A percentile compares a stretch with the other conserved stretches of the same genome.
phyloP scores from a whole-genome alignment of 1,140 invertebrate species.

The Drosophila subobscura region DNA sequence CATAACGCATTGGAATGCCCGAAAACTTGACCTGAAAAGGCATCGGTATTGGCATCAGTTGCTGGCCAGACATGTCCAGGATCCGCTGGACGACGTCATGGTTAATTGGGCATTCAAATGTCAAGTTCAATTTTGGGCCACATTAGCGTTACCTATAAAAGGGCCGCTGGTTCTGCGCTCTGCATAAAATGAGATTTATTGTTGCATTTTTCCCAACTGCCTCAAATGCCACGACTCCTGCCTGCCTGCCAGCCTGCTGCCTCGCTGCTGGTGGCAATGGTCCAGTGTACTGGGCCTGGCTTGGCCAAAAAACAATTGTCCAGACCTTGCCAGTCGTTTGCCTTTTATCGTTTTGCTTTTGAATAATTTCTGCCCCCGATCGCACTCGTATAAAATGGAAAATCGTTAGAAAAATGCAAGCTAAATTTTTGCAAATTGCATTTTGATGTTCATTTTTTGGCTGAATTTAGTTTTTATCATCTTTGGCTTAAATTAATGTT shows the following conservation, averaged over 20 bases:
- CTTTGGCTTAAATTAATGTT: constrained; percentile 28
- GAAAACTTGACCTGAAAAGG: constrained; percentile 63
- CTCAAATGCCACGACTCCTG: constrained; percentile 2
- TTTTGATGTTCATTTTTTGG: constrained; percentile 30
- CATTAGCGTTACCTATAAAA: constrained; percentile 83
- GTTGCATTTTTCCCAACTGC: constrained; percentile 71
- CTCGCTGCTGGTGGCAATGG: constrained; percentile 67
- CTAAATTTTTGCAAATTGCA: constrained; percentile 38
- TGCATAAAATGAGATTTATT: constrained; percentile 83
- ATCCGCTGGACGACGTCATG: constrained; percentile 64
- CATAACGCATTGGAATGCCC: constrained; percentile 68
- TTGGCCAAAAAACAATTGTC: constrained; percentile 57
- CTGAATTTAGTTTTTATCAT: constrained; percentile 19
- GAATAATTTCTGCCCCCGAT: constrained; percentile 59
- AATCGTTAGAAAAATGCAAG: constrained; percentile 63
- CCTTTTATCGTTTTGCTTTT: constrained; percentile 52
- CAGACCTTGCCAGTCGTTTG: constrained; percentile 42
- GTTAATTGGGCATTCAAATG: constrained; percentile 83
- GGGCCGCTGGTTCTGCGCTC: constrained; percentile 63
- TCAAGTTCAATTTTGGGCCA: constrained; percentile 83
- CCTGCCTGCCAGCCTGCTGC: background rate
- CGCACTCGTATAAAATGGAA: constrained; percentile 57
- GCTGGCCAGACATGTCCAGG: constrained; percentile 33
- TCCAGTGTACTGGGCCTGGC: constrained; percentile 57
- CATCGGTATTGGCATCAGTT: constrained; percentile 7